Percentiles rank a stretch among this genome's conserved stretches.
Evolutionary conservation across 2,113 vertebrate genomes (phyloP).

Genomic region (Epinephelus lanceolatus): DNA sequence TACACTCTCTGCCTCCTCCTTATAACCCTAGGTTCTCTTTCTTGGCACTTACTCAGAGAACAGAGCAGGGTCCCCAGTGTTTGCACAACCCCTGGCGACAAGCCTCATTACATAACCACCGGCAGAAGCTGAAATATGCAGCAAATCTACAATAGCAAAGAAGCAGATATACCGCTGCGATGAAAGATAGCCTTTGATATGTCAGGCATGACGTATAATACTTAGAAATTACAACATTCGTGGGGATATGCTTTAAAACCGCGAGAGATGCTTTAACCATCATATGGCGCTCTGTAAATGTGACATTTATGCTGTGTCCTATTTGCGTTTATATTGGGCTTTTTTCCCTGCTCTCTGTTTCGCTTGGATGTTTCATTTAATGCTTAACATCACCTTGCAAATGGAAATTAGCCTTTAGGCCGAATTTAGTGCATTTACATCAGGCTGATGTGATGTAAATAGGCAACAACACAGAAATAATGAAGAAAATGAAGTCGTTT

Average conservation of each 20-base stretch:
- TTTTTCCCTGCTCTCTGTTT: not conserved
- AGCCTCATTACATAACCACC: constrained; percentile 68
- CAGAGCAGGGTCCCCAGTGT: constrained; percentile 58
- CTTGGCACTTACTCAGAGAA: constrained; percentile 57
- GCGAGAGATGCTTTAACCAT: not conserved
- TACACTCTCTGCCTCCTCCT: constrained; percentile 51
- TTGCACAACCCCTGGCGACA: constrained; percentile 59
- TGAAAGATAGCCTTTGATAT: constrained; percentile 49
- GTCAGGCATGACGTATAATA: not conserved
- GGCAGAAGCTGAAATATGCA: constrained; percentile 56
- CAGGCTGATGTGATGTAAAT: constrained; percentile 1
- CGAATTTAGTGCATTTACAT: constrained; percentile 18
- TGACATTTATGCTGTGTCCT: constrained; percentile 7
- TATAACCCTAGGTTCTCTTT: constrained; percentile 54
- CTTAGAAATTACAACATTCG: constrained; percentile 25
- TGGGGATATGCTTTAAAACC: not conserved
- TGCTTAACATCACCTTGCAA: not conserved
- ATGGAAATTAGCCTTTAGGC: constrained; percentile 1
- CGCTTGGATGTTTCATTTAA: not conserved
- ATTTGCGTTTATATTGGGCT: not conserved
- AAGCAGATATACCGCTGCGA: constrained; percentile 13
- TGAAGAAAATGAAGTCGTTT: not conserved
- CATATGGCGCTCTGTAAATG: constrained; percentile 1
- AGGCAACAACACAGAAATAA: not conserved
- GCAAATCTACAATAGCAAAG: constrained; percentile 38